Conservation (phyloP, 1,140 invertebrate species). For the Heterodera schachtii region DNA sequence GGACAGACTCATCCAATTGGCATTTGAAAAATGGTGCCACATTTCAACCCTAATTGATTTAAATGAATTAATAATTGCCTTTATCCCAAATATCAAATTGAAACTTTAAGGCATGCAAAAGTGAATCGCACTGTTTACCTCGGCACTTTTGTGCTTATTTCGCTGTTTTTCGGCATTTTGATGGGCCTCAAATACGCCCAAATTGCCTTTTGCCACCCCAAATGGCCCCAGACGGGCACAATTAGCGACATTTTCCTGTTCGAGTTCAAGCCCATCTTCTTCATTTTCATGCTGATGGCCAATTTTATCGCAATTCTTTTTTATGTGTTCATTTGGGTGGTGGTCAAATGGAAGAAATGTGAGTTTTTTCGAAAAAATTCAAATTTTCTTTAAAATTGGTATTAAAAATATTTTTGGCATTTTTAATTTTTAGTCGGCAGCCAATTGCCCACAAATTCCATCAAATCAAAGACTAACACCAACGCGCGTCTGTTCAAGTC, state of each 20-base stretch:
- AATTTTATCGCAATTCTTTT: constrained; percentile 17
- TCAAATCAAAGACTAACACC: background rate
- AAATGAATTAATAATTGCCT: too few relatives aligned
- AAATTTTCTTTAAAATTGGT: background rate
- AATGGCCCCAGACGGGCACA: constrained; percentile 17
- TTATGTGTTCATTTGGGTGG: constrained; percentile 7
- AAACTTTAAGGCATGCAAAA: constrained; percentile 6
- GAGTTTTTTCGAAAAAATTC: background rate
- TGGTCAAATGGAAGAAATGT: constrained; percentile 11
- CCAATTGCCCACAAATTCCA: too few relatives aligned
- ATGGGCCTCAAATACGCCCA: constrained; percentile 7
- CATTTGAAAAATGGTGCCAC: background rate
- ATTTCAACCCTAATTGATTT: background rate
- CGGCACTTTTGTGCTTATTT: constrained; percentile 12
- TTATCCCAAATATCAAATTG: background rate
- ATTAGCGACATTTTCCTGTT: constrained; percentile 27
- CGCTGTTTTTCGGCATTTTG: background rate
- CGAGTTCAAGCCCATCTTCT: constrained; percentile 22
- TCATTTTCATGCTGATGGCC: constrained; percentile 11
- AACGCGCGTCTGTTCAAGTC: constrained; percentile 13
- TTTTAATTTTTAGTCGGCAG: background rate
- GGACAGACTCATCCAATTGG: constrained; percentile 19
- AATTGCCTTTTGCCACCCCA: background rate
- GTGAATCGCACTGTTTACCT: constrained; percentile 15
- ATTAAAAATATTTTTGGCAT: background rate